Evolutionary conservation across 2,113 vertebrate genomes (phyloP).

Genomic region (Neodon shergylaensis): DNA sequence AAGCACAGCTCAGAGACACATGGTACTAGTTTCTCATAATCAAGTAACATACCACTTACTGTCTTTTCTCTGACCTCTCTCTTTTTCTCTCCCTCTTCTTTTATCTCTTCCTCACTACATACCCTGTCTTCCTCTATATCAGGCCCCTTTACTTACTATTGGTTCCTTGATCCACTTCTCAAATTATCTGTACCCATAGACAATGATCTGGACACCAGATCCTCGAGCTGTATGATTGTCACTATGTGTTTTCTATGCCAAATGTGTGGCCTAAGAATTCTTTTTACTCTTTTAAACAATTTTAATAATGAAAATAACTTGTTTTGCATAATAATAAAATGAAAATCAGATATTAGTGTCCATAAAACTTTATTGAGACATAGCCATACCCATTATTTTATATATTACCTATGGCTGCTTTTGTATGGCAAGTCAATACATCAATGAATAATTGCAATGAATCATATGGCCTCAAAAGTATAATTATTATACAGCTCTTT

Average conservation of each 20-base stretch:
- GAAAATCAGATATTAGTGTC: slow-evolving; percentile 18
- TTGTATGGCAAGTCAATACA: background rate
- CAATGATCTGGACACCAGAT: background rate
- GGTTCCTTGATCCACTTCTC: background rate
- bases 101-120: background rate
- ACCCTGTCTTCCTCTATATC: background rate
- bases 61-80: background rate
- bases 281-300: slow-evolving; percentile 10
- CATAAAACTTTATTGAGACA: background rate
- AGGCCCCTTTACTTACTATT: background rate
- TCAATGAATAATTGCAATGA: background rate
- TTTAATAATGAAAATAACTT: background rate
- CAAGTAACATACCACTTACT: background rate
- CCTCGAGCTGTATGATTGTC: background rate
- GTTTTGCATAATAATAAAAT: slow-evolving; percentile 11
- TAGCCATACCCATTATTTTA: background rate
- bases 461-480: background rate
- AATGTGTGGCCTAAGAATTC: background rate
- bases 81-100: background rate
- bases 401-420: slow-evolving; percentile 6
- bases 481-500: slow-evolving; percentile 34
- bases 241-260: background rate
- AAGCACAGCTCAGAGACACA: background rate
- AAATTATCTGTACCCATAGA: background rate
- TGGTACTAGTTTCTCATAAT: background rate